A percentile compares a stretch with the other conserved stretches of the same genome.
Conservation (phyloP, 1,140 invertebrate genomes). For the Heliconius melpomene region DNA sequence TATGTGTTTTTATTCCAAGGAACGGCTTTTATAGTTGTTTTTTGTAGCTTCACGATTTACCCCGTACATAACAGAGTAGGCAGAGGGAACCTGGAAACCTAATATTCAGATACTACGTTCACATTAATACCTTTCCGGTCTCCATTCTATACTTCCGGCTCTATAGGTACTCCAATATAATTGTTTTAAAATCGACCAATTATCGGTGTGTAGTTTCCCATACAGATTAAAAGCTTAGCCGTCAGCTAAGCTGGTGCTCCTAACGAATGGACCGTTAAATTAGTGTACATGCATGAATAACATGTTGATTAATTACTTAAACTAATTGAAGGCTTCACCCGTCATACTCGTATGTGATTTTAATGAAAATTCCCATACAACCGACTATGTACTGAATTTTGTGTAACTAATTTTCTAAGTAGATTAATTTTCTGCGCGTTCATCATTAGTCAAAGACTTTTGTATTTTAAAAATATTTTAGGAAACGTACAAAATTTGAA, state of each 20-base stretch:
- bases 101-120: too few relatives aligned
- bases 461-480: too few relatives aligned
- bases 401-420: neutral
- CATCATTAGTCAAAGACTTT: neutral
- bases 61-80: too few relatives aligned
- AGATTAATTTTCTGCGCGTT: neutral
- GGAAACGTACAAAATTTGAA: too few relatives aligned
- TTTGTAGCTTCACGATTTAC: too few relatives aligned
- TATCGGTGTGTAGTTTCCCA: slow-evolving; percentile 2
- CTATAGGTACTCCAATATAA: neutral
- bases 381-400: neutral
- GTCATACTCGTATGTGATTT: neutral
- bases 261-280: slow-evolving; percentile 26
- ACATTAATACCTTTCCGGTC: too few relatives aligned
- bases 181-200: neutral
- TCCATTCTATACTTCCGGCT: too few relatives aligned
- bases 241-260: slow-evolving; percentile 3
- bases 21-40: neutral
- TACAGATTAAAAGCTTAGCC: slow-evolving; percentile 15
- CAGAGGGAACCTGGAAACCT: too few relatives aligned
- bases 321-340: neutral
- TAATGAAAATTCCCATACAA: slow-evolving; percentile 8
- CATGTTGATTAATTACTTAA: slow-evolving; percentile 17
- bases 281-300: slow-evolving; percentile 16
- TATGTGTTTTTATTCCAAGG: neutral